Conservation (phyloP, 2,113 vertebrate species). For the Ceyx margarethae region DNA sequence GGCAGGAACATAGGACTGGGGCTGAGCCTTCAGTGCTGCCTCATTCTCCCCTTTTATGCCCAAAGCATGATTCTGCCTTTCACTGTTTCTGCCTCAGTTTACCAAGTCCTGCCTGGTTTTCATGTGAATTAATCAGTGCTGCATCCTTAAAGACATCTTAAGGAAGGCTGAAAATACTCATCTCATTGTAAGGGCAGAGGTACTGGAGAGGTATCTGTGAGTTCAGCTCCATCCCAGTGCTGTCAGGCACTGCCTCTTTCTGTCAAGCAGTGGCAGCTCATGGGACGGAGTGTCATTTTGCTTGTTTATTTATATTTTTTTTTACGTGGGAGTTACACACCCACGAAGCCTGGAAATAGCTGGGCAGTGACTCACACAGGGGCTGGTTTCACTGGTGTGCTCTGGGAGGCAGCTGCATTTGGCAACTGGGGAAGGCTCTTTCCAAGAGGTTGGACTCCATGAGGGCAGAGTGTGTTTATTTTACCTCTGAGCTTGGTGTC, state of each 20-base stretch:
- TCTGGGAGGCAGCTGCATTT: neutral
- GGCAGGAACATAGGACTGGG: neutral
- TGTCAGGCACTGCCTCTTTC: neutral
- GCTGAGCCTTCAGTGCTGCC: neutral
- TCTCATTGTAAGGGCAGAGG: neutral
- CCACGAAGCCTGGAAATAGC: slow-evolving; percentile 49
- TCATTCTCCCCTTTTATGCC: neutral
- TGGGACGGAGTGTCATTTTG: neutral
- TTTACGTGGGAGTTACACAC: slow-evolving; percentile 17
- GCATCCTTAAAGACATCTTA: neutral
- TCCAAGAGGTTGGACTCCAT: neutral
- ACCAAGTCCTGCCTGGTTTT: neutral
- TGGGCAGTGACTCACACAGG: slow-evolving; percentile 26
- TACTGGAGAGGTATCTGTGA: neutral
- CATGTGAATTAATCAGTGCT: accelerated
- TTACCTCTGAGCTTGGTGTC: neutral
- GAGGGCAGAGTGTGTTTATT: neutral
- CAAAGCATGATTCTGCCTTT: neutral
- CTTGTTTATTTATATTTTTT: slow-evolving; percentile 36
- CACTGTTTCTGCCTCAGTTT: neutral
- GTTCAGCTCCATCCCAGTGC: accelerated
- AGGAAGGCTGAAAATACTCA: neutral
- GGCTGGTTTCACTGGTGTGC: slow-evolving; percentile 11
- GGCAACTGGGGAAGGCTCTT: slow-evolving; percentile 12
- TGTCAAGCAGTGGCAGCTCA: neutral